Evolutionary conservation across 1,140 invertebrate genomes (phyloP).

Genomic region (Drosophila lacteicornis): DNA sequence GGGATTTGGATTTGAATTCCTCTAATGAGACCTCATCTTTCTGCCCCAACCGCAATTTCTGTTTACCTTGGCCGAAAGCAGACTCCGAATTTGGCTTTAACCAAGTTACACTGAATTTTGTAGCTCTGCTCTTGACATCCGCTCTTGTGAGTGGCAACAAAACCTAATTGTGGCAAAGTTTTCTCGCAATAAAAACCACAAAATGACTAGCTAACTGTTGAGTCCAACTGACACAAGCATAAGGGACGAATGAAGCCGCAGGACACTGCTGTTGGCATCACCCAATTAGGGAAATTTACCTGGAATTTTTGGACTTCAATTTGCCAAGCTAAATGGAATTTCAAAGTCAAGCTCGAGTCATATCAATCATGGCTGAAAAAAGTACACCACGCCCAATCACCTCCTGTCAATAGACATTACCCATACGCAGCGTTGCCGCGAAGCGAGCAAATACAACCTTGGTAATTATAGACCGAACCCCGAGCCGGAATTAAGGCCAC

Average conservation of each 20-base stretch:
- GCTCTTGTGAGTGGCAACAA: not conserved
- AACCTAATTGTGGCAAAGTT: constrained; percentile 9
- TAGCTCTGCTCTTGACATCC: constrained; percentile 8
- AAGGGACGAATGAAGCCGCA: not conserved
- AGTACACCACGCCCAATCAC: constrained; percentile 16
- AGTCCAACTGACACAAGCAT: not conserved
- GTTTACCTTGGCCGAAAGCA: constrained; percentile 1
- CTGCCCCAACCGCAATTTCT: constrained; percentile 8
- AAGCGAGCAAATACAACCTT: constrained; percentile 18
- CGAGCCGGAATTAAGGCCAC: constrained; percentile 40
- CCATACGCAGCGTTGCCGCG: constrained; percentile 19
- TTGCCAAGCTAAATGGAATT: not conserved
- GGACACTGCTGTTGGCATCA: constrained; percentile 9
- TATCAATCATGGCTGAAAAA: not conserved
- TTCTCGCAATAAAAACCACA: not conserved
- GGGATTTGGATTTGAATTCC: constrained; percentile 14
- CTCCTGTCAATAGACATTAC: constrained; percentile 13
- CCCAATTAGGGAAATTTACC: constrained; percentile 10
- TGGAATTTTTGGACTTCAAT: not conserved
- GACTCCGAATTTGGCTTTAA: not conserved
- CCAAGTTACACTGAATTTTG: not conserved
- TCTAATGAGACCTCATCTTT: constrained; percentile 6
- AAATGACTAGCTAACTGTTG: constrained; percentile 17
- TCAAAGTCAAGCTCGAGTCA: constrained; percentile 11
- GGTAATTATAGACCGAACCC: constrained; percentile 21